These are phyloP conservation scores for Anas acuta DNA, from an alignment of 2,797 vertebrate species.

Conservation along the genomic window DNA sequence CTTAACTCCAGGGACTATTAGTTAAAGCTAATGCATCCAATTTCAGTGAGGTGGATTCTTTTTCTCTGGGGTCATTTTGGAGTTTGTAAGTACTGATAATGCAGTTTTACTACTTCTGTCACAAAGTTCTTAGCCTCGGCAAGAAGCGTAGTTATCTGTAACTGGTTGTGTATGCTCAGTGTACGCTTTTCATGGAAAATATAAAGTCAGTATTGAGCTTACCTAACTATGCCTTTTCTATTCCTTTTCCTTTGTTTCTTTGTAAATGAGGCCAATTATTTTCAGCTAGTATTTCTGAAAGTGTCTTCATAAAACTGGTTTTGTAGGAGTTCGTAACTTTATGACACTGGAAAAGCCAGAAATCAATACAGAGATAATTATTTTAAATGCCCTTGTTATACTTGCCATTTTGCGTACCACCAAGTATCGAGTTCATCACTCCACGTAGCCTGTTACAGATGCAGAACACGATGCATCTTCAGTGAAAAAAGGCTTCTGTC, in stretches of 20 bases:
- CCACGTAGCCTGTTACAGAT: neutral
- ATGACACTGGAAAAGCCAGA: neutral
- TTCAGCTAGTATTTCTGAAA: no score
- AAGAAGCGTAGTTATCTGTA: neutral
- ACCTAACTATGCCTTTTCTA: neutral
- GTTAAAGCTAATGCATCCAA: neutral
- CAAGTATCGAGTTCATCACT: neutral
- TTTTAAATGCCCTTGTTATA: neutral
- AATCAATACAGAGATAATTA: neutral
- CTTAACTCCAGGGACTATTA: accelerated
- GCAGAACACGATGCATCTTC: neutral
- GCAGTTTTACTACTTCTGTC: neutral
- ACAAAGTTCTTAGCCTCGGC: neutral
- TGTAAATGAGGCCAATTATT: no score
- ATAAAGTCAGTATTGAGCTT: neutral
- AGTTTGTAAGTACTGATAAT: neutral
- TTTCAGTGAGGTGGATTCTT: no score
- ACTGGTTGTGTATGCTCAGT: neutral
- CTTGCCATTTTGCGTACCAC: neutral
- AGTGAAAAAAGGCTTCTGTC: neutral
- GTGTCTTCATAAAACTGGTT: neutral
- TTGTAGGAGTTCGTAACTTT: no score
- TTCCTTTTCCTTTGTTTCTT: no score
- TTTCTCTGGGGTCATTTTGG: accelerated
- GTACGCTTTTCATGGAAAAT: neutral